A percentile compares a stretch with the other conserved stretches of the same genome.
Conservation (phyloP, 2,797 vertebrate genomes). For the Trachops cirrhosus region DNA sequence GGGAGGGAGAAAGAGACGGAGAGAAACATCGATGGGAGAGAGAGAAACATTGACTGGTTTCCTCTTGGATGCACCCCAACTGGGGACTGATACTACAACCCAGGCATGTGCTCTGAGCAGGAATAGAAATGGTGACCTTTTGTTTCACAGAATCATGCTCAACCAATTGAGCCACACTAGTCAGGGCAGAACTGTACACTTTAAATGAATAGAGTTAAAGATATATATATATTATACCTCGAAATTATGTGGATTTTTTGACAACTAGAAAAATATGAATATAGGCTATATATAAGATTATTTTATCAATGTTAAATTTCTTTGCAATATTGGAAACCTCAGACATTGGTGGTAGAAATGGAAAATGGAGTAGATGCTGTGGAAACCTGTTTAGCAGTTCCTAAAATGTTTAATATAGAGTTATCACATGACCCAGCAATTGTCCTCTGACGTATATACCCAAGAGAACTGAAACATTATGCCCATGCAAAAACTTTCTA, state of each 20-base stretch:
- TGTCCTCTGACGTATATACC: background rate
- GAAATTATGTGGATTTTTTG: background rate
- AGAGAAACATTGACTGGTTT: background rate
- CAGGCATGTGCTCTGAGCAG: background rate
- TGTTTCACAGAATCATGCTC: background rate
- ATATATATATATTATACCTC: background rate
- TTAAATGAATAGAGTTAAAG: background rate
- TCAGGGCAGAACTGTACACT: background rate
- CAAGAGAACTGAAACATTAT: background rate
- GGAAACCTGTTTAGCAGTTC: background rate
- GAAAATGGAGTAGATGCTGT: background rate
- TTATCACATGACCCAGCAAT: background rate
- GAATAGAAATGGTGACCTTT: background rate
- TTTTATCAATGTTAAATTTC: background rate
- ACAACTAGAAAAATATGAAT: background rate
- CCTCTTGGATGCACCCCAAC: background rate
- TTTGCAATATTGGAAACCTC: background rate
- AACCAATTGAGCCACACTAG: background rate
- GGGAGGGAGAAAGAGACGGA: background rate
- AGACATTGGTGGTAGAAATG: background rate
- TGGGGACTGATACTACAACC: background rate
- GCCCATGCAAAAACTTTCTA: background rate
- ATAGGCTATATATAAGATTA: background rate
- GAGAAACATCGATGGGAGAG: too few species aligned
- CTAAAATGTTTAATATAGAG: background rate